Percentiles rank a stretch among this genome's conserved stretches.
Conservation (phyloP, 2,113 vertebrate species). For the Alethe diademata region DNA sequence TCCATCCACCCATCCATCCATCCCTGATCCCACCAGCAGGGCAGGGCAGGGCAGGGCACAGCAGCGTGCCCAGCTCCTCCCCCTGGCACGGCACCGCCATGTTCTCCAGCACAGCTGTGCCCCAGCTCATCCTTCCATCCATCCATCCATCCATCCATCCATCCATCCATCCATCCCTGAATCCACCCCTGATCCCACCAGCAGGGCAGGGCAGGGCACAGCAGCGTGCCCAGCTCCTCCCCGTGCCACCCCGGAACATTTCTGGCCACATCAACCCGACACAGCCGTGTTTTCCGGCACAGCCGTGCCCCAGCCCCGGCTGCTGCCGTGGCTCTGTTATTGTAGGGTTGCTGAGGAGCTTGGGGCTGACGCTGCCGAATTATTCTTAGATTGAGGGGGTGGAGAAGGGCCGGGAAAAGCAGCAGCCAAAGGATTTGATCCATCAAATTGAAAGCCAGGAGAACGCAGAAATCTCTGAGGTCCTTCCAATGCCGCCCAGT, state of each 20-base stretch:
- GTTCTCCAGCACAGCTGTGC: too few relatives aligned
- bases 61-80: too few relatives aligned
- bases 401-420: constrained; percentile 39
- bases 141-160: neutral
- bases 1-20: neutral
- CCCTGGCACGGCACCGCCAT: too few relatives aligned
- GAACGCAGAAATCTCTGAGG: neutral
- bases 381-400: constrained; percentile 57
- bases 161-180: neutral
- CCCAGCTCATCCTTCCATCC: too few relatives aligned
- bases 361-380: constrained; percentile 28
- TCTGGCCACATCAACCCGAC: too few relatives aligned
- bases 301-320: neutral
- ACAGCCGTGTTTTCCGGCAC: neutral
- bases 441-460: constrained; percentile 9
- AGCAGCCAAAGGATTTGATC: constrained; percentile 26
- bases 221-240: too few relatives aligned
- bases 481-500: neutral
- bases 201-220: too few relatives aligned
- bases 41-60: too few relatives aligned
- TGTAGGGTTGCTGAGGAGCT: neutral
- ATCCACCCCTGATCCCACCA: neutral
- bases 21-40: too few relatives aligned
- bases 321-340: neutral
- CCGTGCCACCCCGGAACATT: too few relatives aligned